Base-by-base conservation (phyloP, 2,797 vertebrate species). In the Anguilla anguilla region DNA sequence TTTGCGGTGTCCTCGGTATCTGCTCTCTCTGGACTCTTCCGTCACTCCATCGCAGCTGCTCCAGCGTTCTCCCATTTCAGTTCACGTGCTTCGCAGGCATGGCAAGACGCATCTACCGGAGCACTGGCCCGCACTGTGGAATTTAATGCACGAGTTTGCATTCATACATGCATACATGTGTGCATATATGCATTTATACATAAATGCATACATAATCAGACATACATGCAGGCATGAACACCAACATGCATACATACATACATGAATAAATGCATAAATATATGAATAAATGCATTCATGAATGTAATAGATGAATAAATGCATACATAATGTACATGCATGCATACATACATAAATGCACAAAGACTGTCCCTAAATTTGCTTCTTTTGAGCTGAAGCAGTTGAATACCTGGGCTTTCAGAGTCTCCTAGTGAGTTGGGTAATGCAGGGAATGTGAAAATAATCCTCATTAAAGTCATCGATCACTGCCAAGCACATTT, bases 211-310 rank as follows among this genome's bases (percentile, higher is more conserved):
- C 84, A 72, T 86, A 64, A 51, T 79, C 39, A 31, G 25, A 59
- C 9, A 77, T 79, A 69, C 84, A 69, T 79, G 84, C 74, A 87
- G 64, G 6, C 67, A 53, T 85, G 31, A 61, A 17, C 69, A 17
- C 22, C 59, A 87, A 39, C 72, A 85, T 89, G 59, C 82, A 46
- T 85, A 84, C 77, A 89, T 83, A 82, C 72, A 55, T 87, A 53
- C 57, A 87, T 57, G 77, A 64, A 55, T n/a, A 39, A 51, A 31
- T 53, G 43, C 64, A 81, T 84, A 59, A 67, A 89, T 86, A 72
- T 15, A 81, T 83, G 79, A 51, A 84, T 88, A 86, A 88, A 86
- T 86, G 86, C 64, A 74, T 87, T 19, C 86, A 15, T 74, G 43
- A 51, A 57, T 28, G 61, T 43, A 86, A 61, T 84, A 74, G 9